Evolutionary conservation across 2,797 vertebrate species (phyloP).

Genomic region (Gymnocypris eckloni): DNA sequence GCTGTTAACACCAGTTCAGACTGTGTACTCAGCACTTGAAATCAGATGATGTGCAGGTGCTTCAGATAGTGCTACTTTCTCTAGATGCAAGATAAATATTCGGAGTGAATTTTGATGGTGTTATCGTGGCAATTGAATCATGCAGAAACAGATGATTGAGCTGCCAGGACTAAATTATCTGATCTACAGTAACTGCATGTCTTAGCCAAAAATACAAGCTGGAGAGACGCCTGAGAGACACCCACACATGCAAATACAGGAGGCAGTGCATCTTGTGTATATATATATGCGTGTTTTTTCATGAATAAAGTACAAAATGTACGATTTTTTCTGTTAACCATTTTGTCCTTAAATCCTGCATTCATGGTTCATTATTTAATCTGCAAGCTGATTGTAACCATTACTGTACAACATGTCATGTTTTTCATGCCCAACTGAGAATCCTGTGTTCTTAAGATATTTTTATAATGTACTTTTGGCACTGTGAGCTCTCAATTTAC

Average conservation of each 20-base stretch:
- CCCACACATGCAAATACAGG: constrained; percentile 53
- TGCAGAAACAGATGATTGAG: constrained; percentile 40
- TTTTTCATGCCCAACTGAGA: background rate
- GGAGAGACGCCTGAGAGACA: constrained; percentile 50
- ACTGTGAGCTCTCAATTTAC: background rate
- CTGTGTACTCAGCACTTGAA: constrained; percentile 8
- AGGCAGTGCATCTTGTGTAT: constrained; percentile 10
- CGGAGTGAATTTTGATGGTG: constrained; percentile 31
- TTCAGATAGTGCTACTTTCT: constrained; percentile 29
- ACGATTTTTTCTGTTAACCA: background rate
- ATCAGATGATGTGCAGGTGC: constrained; percentile 35
- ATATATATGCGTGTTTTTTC: background rate
- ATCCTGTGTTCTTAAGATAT: background rate
- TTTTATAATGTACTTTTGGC: background rate
- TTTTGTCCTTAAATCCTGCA: background rate
- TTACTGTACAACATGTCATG: background rate
- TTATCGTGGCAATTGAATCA: constrained; percentile 33
- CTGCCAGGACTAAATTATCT: constrained; percentile 42
- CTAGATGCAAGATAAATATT: constrained; percentile 39
- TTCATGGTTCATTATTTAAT: background rate
- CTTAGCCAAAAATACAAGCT: constrained; percentile 52
- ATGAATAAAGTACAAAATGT: background rate
- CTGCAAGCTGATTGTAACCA: background rate
- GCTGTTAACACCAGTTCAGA: background rate
- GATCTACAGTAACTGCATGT: constrained; percentile 19